phyloP scores from a whole-genome alignment of 2,888 invertebrate species.

The Diarsia brunnea region DNA sequence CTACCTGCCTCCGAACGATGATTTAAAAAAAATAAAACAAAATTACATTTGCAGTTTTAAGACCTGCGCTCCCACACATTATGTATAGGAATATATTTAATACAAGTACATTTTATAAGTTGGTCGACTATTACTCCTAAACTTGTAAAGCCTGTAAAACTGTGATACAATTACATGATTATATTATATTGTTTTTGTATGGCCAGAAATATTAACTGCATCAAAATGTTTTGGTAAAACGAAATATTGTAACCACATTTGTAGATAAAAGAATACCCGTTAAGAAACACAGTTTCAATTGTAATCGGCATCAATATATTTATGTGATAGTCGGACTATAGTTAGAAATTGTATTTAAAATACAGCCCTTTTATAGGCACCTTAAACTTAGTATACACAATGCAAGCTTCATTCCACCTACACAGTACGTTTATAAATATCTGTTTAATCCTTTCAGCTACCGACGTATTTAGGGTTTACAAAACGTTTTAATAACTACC shows the following conservation, averaged over 20 bases:
- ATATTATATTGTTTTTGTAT: not conserved
- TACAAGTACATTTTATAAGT: no score
- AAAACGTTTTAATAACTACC: not conserved
- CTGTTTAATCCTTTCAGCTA: conserved; percentile 27
- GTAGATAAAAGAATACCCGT: no score
- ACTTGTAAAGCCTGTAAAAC: no score
- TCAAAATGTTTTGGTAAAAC: not conserved
- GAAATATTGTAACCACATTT: no score
- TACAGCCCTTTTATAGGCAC: not conserved
- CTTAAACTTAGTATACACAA: not conserved
- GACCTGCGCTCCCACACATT: no score
- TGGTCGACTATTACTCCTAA: no score
- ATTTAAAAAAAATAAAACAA: no score
- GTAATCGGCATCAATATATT: not conserved
- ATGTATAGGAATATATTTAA: no score
- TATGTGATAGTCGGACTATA: not conserved
- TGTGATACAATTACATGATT: no score
- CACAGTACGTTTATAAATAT: conserved; percentile 51
- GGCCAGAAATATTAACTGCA: not conserved
- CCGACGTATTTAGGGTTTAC: conserved; percentile 39
- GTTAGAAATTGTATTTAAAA: not conserved
- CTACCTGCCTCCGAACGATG: no score
- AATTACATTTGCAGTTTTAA: no score
- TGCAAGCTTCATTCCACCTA: conserved; percentile 53
- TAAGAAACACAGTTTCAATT: no score